Evolutionary conservation across 2,888 invertebrate genomes (phyloP), one percentile per base, ranked within the genome.

Genomic region (Gymnoscelis rufifasciata): DNA sequence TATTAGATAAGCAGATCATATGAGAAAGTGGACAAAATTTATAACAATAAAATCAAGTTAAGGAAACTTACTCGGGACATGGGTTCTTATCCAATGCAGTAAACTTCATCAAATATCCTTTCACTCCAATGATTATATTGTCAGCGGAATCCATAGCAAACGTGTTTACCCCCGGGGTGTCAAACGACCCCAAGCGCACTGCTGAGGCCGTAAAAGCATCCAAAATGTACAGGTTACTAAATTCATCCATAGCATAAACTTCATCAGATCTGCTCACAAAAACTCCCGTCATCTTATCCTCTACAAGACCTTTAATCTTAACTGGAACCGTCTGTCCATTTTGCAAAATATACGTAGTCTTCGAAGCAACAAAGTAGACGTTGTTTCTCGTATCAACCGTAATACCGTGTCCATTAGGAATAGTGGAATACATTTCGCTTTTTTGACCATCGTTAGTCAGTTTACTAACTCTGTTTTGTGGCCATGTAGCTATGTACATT

Each of bases 401-500:
- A 5, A 88, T 44, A 0, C 86, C 86, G 33, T 88, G 87, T 0
- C 88, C 88, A 8, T 87, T 84, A 0, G 87, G 83, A 7, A 88
- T 81, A 0, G 72, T 62, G 0, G 77, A 13, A 30, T 82, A 84
- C 0, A 64, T 52, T 33, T 86, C 84, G 28, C 72, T 72, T 8
- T 71, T 77, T 15, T 76, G 74, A 0, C 86, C 84, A 0, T 79
- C 74, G 15, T 76, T 78, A 0, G 76, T 75, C 1, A 88, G 75
- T 43, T 71, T 81, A 10, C 78, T 78, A 0, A 88, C 88, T 7
- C 83, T 60, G 47, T 88, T 87, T 28, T 87, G 86, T 0, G 88
- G 88, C 83, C 84, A 88, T 0, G 88, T 88, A 0, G 87, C 86
- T 43, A 84, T 78, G 7, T 78, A 88, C 76, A 87, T 78, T 0